Percentiles rank a stretch among this genome's conserved stretches.
phyloP scores from a whole-genome alignment of 2,888 invertebrate species.

The Fissipunctia ypsillon region DNA sequence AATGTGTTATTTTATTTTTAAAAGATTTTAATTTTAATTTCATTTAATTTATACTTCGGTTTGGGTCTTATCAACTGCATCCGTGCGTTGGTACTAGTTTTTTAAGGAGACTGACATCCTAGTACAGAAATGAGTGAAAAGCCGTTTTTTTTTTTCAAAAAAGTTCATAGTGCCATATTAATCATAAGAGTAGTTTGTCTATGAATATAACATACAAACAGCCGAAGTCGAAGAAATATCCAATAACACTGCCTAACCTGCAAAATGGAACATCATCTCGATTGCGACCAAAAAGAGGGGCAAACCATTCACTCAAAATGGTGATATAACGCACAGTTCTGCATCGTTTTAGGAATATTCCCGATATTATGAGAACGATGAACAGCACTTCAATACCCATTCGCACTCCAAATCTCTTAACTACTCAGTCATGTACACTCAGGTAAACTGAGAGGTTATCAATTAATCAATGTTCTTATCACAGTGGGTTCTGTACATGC shows the following conservation, averaged over 20 bases:
- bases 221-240: background rate
- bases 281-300: too few species aligned
- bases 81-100: background rate
- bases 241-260: too few species aligned
- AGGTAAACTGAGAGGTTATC: conserved; percentile 28
- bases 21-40: too few species aligned
- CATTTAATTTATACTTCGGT: background rate
- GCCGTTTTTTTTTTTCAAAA: background rate
- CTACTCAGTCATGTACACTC: conserved; percentile 24
- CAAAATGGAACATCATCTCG: background rate
- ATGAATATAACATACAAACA: background rate
- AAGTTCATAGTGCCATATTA: background rate
- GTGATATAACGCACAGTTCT: background rate
- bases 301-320: background rate
- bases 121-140: background rate
- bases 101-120: background rate
- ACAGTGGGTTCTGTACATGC: conserved; percentile 23
- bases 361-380: background rate
- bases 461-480: conserved; percentile 52
- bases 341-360: background rate
- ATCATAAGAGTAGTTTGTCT: background rate
- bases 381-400: background rate
- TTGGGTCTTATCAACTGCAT: background rate
- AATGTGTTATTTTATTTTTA: background rate
- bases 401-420: conserved; percentile 4